phyloP scores from a whole-genome alignment of 2,113 vertebrate species.

The Polypterus bichir region DNA sequence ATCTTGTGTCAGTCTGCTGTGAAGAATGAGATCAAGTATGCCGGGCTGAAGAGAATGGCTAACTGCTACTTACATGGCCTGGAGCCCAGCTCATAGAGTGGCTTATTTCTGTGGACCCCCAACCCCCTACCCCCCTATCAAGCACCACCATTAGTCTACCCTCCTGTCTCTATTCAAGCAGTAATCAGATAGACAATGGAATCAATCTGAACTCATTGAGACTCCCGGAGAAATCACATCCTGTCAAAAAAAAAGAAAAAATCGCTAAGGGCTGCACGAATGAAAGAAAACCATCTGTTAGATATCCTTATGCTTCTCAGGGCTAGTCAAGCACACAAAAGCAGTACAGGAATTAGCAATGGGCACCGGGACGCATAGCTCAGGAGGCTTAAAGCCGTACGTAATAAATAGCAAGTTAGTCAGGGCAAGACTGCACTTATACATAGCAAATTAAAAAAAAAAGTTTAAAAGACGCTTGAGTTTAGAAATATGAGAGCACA shows the following conservation, averaged over 20 bases:
- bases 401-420: no score
- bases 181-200: constrained; percentile 26
- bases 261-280: constrained; percentile 17
- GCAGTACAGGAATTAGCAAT: constrained; percentile 9
- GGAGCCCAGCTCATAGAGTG: constrained; percentile 6
- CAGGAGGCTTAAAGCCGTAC: not conserved
- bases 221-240: constrained; percentile 32
- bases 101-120: constrained; percentile 2
- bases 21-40: constrained; percentile 12
- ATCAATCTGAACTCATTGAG: constrained; percentile 21
- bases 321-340: not conserved
- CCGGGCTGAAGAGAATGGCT: constrained; percentile 9
- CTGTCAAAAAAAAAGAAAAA: constrained; percentile 24
- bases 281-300: constrained; percentile 27
- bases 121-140: not conserved
- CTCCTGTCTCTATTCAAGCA: constrained; percentile 25
- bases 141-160: not conserved
- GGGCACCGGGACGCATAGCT: not conserved
- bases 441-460: no score
- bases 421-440: no score
- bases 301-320: constrained; percentile 6
- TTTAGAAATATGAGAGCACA: no score
- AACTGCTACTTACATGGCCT: constrained; percentile 1
- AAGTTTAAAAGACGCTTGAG: no score
- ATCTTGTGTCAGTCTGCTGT: constrained; percentile 4